Base-by-base conservation (phyloP, 2,113 vertebrate genomes). In the Erythrocebus patas region DNA sequence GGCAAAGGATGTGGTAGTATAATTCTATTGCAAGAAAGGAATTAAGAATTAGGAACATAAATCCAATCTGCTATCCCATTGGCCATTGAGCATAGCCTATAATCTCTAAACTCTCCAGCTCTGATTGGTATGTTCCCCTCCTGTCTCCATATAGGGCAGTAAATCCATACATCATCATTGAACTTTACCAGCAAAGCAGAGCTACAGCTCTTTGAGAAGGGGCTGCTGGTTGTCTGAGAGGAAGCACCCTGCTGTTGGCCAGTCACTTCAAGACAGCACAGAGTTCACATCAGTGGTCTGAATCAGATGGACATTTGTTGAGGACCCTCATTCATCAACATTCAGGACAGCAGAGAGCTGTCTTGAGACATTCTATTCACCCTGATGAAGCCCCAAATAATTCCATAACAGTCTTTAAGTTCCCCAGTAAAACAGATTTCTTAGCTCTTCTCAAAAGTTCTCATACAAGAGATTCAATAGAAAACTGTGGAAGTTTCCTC, bases 401-500 rank as follows among this genome's bases (percentile, higher is more conserved):
- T 68, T 68, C 30, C 12, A 90, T 50, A 84, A 23, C 5, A 7
- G 20, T 80, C 79, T 97, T 90, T 57, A 59, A 55, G 30, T 95
- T 85, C 32, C 22, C 20, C 16, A 93, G 40, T 84, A 73, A 89
- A 93, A 73, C 2, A 79, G 43, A 96, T 80, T 93, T 95, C 82
- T 95, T 55, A 93, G 32, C 2, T 57, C 43, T 86, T 94, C 59
- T 96, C 52, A 38, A 91, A 93, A 86, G 38, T 64, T 95, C 95
- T 90, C 73, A 82, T 82, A 23, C 64, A 93, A 96, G 68, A 90
- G 72, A 93, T 83, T 61, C 23, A 89, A 90, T 45, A 91, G 48
- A 94, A 94, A 97, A 94, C 32, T 78, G 7, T 95, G 48, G 72
- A 97, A 73, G n/a, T 96, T 97, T 97, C 73, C 79, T 84, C 16